These are phyloP conservation scores for Peromyscus californicus DNA, from an alignment of 2,113 vertebrate species.

Conservation along the genomic window DNA sequence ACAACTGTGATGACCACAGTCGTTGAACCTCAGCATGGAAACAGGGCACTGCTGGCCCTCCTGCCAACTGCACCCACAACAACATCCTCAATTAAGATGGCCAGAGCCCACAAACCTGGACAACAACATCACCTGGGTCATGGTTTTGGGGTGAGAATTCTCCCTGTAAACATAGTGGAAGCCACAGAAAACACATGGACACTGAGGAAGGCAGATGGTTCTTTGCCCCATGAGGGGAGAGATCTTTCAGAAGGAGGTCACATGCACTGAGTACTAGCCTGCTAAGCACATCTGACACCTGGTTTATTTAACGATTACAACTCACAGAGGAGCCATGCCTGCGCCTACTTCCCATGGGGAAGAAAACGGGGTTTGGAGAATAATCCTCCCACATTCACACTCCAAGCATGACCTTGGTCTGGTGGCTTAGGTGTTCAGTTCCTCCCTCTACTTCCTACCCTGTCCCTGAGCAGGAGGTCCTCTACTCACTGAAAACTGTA, in stretches of 20 bases:
- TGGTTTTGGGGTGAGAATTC: not conserved
- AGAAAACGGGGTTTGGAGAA: not conserved
- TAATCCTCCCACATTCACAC: not conserved
- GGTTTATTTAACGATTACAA: not conserved
- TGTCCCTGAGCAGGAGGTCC: not conserved
- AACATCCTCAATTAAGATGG: not conserved
- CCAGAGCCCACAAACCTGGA: not conserved
- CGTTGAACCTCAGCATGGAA: not conserved
- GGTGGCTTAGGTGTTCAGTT: not conserved
- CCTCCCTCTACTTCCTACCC: not conserved
- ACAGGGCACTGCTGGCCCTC: not conserved
- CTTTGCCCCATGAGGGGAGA: not conserved
- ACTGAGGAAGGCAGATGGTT: not conserved
- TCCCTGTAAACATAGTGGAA: not conserved
- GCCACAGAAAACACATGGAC: not conserved
- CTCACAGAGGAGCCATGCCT: not conserved
- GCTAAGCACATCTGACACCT: not conserved
- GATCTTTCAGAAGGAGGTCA: not conserved
- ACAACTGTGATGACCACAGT: not conserved
- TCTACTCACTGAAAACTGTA: not conserved
- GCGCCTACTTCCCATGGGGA: not conserved
- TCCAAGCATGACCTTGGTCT: accelerated
- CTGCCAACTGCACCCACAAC: not conserved
- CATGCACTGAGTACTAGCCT: too few species aligned
- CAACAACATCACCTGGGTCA: not conserved